Base-by-base conservation (phyloP, 2,888 invertebrate species). In the Cataglyphis altisquamis region DNA sequence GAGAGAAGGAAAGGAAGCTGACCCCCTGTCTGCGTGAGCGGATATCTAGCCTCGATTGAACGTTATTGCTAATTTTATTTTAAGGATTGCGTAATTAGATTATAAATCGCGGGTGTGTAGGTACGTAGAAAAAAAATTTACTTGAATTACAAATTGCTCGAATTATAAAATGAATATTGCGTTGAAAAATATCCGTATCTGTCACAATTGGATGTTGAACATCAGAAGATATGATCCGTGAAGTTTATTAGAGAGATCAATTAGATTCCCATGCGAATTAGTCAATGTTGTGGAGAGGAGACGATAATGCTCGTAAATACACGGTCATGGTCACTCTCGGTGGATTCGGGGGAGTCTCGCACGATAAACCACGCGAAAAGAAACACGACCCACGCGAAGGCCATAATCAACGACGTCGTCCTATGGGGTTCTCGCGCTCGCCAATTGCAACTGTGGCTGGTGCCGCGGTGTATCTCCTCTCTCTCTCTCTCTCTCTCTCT, bases 361-460 rank as follows among this genome's bases (percentile, higher is more conserved):
- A 55, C 29, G 74, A 62, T 39, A 70, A 82, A 67, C 41, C 77
- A 72, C 32, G 74, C 48, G 81, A 52, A 84, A 82, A 89, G 85
- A 86, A 88, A 78, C 77, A 82, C 89, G 89, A 84, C 89, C 89
- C 90, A 89, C 89, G 90, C 89, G 83, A 90, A 86, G 89, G 62
- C 90, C 86, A 78, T 90, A 89, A 90, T 89, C 90, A 88, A 84
- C 66, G 73, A 68, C 82, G 84, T 84, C 86, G 84, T 88, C 86
- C 86, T 90, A 84, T 86, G 83, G 85, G 86, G 82, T 78, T 70
- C 74, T 72, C 72, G 55, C 36, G 84, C 88, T 87, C 84, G 88
- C 90, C 89, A 87, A 89, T 90, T 86, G 89, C 84, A 81, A 88
- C 74, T 81, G 73, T 78, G 85, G 78, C 73, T 84, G 82, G 88